Base-by-base conservation (phyloP, 2,888 invertebrate species). In the Thereva unica region DNA sequence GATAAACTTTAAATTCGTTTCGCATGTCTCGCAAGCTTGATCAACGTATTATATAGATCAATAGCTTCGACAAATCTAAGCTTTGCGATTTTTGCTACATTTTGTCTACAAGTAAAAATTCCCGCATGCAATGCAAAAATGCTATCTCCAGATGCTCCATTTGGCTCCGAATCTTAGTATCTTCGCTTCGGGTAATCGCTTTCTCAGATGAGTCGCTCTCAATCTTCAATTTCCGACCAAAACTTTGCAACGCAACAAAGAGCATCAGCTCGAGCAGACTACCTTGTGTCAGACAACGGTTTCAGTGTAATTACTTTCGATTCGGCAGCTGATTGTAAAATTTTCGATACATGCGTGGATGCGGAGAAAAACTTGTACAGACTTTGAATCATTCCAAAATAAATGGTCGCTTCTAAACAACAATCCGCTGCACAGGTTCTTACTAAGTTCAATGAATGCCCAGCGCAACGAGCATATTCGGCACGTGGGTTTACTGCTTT, bases 391-490 rank as follows among this genome's bases (percentile, higher is more conserved):
- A 63, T 67, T 37, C 7, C 10, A 56, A 70, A 68, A 50, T 67
- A 55, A n/a, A 41, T 47, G 42, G 42, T 47, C 35, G 64, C 52
- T 12, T 52, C 64, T 35, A 7, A 45, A 41, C 64, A 67, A 50
- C 64, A 56, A 23, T 68, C 68, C 35, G 50, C 68, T 42, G 64
- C 64, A 50, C 54, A 50, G 10, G 44, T 37, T 23, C 72, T 74
- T 63, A 75, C 73, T 69, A 76, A 72, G 72, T 76, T 76, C 67
- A 75, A 70, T 44, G 73, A 74, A 70, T 74, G 74, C 52, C 72
- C 74, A 54, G 74, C 68, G 67, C 73, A 77, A 55, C 74, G 75
- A 71, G 75, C 72, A 69, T 74, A 76, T 66, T 71, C 72, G 41
- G 74, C 75, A 64, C 72, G 69, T 69, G 74, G 71, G 70, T 74